These are phyloP conservation scores for Nothoprocta pentlandii DNA, from an alignment of 2,113 vertebrate species.

Conservation along the genomic window DNA sequence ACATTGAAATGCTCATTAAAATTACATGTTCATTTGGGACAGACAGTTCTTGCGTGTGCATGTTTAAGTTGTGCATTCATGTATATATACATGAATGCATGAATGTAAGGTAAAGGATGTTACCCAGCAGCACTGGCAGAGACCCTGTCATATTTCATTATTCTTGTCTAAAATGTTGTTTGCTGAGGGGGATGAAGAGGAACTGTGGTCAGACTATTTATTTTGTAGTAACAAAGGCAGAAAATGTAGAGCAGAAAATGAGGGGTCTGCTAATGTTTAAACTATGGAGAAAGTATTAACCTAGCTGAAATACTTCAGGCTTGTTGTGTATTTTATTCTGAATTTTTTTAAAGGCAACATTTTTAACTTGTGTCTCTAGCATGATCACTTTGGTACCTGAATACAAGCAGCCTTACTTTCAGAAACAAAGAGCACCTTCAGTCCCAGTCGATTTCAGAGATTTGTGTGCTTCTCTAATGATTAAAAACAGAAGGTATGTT, in stretches of 20 bases:
- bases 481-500: background rate
- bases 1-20: background rate
- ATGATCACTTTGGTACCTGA: background rate
- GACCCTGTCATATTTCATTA: conserved; percentile 17
- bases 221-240: background rate
- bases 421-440: background rate
- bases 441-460: background rate
- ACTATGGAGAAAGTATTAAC: background rate
- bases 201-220: background rate
- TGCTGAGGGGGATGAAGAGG: background rate
- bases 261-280: background rate
- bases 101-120: background rate
- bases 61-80: background rate
- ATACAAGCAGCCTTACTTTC: background rate
- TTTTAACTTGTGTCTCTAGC: background rate
- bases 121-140: background rate
- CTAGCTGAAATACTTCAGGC: background rate
- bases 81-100: background rate
- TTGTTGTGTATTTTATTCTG: background rate
- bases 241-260: background rate
- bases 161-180: background rate
- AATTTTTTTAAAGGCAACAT: background rate
- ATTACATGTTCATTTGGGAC: no score
- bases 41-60: no score
- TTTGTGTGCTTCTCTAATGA: background rate